Percentiles rank a stretch among this genome's conserved stretches.
phyloP scores from a whole-genome alignment of 2,797 vertebrate species.

The Molossus molossus region DNA sequence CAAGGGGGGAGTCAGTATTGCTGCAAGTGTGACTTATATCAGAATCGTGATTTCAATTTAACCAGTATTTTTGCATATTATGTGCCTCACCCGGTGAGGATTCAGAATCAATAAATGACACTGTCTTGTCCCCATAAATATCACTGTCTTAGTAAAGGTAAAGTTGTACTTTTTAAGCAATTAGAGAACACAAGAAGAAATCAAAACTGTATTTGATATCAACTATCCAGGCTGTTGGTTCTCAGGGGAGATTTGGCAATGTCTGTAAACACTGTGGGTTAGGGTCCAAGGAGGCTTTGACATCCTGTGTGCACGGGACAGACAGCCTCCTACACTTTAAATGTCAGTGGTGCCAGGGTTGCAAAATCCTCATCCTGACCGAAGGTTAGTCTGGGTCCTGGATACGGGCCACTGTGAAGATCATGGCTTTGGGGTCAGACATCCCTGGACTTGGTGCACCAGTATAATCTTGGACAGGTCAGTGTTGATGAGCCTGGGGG shows the following conservation, averaged over 20 bases:
- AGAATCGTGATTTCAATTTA: neutral
- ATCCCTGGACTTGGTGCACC: neutral
- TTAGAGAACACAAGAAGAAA: neutral
- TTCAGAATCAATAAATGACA: slow-evolving; percentile 16
- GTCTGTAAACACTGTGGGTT: neutral
- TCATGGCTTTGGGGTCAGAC: neutral
- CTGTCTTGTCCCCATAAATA: neutral
- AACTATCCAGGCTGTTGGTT: neutral
- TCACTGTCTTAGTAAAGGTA: neutral
- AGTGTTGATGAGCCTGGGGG: neutral
- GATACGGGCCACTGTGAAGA: neutral
- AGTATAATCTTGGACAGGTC: neutral
- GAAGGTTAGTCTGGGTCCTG: neutral
- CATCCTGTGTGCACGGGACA: neutral
- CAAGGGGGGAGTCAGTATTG: neutral
- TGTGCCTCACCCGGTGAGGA: neutral
- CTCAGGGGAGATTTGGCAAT: neutral
- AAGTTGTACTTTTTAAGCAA: neutral
- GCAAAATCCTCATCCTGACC: neutral
- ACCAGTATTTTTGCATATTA: neutral
- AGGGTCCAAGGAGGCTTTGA: neutral
- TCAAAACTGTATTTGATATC: neutral
- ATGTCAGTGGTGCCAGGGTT: neutral
- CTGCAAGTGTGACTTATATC: slow-evolving; percentile 38
- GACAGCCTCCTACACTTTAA: neutral